phyloP scores from a whole-genome alignment of 2,113 vertebrate genomes.

The Varanus komodoensis region DNA sequence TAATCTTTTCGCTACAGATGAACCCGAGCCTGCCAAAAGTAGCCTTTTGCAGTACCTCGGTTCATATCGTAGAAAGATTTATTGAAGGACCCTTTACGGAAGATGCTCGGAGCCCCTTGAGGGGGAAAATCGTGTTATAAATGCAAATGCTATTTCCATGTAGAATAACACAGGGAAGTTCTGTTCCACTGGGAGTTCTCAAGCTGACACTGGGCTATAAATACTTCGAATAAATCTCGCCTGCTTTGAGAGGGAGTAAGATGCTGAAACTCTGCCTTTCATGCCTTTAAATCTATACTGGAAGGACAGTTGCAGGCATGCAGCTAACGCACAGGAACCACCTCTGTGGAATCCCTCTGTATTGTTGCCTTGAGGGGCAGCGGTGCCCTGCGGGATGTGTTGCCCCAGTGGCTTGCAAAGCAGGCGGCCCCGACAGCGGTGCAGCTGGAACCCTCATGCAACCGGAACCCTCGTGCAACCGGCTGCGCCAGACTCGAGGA shows the following conservation, averaged over 20 bases:
- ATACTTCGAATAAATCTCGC: not conserved
- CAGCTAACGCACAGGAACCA: not conserved
- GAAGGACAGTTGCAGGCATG: not conserved
- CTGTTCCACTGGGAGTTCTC: not conserved
- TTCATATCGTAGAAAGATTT: slow-evolving; percentile 45
- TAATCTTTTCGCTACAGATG: not conserved
- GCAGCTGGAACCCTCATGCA: not conserved
- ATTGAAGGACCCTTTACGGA: slow-evolving; percentile 47
- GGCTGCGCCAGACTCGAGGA: not conserved
- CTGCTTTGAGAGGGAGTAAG: not conserved
- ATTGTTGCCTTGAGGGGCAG: not conserved
- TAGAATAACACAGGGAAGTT: not conserved
- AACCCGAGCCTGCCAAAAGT: slow-evolving; percentile 39
- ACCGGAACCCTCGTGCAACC: not conserved
- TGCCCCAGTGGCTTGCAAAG: not conserved
- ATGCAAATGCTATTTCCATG: not conserved
- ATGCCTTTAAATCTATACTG: slow-evolving; percentile 62
- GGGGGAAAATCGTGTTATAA: not conserved
- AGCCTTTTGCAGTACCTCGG: slow-evolving; percentile 27
- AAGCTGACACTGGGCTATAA: not conserved
- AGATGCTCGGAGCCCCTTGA: not conserved
- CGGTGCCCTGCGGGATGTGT: not conserved
- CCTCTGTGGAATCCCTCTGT: not conserved
- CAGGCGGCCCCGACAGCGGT: not conserved
- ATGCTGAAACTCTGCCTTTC: slow-evolving; percentile 39